These are phyloP conservation scores for Zaprionus tsacasi DNA, from an alignment of 1,140 invertebrate genomes.

Conservation along the genomic window DNA sequence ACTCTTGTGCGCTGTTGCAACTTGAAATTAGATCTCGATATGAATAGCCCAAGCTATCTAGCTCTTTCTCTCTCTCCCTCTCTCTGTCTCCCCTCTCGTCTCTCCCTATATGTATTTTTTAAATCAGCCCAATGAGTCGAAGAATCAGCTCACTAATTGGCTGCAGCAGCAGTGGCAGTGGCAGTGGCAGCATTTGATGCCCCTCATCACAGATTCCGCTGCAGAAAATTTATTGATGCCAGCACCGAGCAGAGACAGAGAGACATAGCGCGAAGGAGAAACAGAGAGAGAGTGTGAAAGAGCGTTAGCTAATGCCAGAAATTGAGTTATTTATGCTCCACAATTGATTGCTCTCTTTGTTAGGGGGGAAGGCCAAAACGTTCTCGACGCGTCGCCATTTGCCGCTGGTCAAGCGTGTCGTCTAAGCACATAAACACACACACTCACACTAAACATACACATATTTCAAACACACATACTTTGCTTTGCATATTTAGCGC, in stretches of 20 bases:
- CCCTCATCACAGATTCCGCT: not conserved
- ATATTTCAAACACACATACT: not conserved
- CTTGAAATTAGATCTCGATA: slow-evolving; percentile 52
- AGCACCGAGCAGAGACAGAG: slow-evolving; percentile 3
- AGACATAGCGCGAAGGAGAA: too few relatives aligned
- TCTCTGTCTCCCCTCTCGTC: not conserved
- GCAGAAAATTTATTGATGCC: slow-evolving; percentile 35
- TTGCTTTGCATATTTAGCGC: not conserved
- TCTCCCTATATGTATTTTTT: slow-evolving; percentile 12
- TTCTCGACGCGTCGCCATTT: slow-evolving; percentile 34
- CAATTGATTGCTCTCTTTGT: slow-evolving; percentile 80
- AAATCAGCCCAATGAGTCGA: slow-evolving; percentile 36
- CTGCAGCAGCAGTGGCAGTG: slow-evolving; percentile 4
- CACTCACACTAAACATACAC: not conserved
- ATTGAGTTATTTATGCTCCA: slow-evolving; percentile 78
- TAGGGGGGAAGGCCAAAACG: slow-evolving; percentile 56
- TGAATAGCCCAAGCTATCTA: not conserved
- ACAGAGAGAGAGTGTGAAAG: not conserved
- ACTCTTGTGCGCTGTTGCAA: slow-evolving; percentile 33
- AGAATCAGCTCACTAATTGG: slow-evolving; percentile 70
- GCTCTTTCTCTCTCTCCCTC: not conserved
- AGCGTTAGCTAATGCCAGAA: slow-evolving; percentile 33
- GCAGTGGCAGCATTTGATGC: not conserved
- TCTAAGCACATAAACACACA: slow-evolving; percentile 15
- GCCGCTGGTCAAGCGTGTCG: slow-evolving; percentile 22